Evolutionary conservation across 2,888 invertebrate genomes (phyloP).

Genomic region (Megalurothrips usitatus): DNA sequence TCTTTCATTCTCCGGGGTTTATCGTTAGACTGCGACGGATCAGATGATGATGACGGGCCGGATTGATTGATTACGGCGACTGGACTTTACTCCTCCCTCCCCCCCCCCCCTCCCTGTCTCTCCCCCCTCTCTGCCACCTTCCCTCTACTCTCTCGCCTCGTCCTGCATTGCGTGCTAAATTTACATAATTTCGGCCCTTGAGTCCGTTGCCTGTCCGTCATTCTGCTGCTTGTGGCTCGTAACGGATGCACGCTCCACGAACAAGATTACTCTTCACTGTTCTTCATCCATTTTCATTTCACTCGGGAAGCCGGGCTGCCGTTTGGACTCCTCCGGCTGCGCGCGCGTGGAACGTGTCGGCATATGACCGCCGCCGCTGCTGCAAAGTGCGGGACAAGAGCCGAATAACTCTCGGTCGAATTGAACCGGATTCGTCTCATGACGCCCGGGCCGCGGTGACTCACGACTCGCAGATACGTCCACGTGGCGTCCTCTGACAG

Average conservation of each 20-base stretch:
- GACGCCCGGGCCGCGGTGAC: no score
- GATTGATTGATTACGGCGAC: conserved; percentile 15
- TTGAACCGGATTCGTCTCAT: no score
- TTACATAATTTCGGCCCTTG: conserved; percentile 20
- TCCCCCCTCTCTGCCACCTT: neutral
- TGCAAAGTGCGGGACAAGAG: no score
- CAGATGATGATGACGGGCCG: conserved; percentile 7
- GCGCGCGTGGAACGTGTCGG: no score
- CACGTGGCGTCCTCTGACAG: no score
- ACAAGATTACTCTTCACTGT: no score
- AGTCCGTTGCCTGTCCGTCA: neutral
- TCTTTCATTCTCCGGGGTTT: neutral
- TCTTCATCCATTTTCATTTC: no score
- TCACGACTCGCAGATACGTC: no score
- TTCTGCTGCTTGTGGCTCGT: neutral
- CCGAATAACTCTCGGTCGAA: no score
- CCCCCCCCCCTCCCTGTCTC: neutral
- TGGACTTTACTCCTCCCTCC: neutral
- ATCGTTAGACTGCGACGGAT: conserved; percentile 13
- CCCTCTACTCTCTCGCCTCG: neutral
- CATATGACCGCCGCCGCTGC: no score
- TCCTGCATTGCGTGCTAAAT: neutral
- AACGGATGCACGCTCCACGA: neutral
- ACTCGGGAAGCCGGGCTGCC: no score
- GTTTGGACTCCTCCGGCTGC: no score